These are phyloP conservation scores for Microcebus tavaratra DNA, from an alignment of 2,113 vertebrate species.

Conservation along the genomic window DNA sequence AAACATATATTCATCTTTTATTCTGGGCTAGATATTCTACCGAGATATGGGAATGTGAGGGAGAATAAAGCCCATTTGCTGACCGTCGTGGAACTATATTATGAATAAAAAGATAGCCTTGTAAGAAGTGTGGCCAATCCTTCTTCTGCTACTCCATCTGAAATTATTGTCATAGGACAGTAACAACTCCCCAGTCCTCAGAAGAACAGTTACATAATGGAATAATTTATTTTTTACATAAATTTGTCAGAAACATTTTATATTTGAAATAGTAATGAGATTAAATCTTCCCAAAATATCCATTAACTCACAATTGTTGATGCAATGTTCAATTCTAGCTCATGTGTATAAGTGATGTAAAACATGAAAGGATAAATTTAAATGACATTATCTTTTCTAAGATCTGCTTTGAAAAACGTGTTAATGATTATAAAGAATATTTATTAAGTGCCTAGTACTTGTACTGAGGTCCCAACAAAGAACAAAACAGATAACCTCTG, in stretches of 20 bases:
- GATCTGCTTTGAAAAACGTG: neutral
- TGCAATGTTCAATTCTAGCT: neutral
- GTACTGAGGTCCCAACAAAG: fast-evolving
- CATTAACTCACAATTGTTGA: neutral
- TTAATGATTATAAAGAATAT: neutral
- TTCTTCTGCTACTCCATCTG: neutral
- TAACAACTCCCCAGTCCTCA: neutral
- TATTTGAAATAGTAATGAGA: neutral
- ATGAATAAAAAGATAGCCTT: neutral
- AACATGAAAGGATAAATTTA: neutral
- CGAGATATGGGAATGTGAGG: neutral
- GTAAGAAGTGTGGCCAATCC: neutral
- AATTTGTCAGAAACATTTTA: neutral
- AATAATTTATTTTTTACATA: neutral
- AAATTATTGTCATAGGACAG: neutral
- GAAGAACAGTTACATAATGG: neutral
- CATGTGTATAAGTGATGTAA: neutral
- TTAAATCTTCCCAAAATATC: neutral
- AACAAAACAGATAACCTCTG: neutral
- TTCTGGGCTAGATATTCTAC: neutral
- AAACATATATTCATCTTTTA: neutral
- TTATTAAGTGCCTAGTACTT: neutral
- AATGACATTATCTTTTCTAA: neutral
- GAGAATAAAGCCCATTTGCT: neutral
- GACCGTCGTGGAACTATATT: neutral